A percentile compares a stretch with the other conserved stretches of the same genome.
These are phyloP conservation scores for Eupsilia transversa DNA, from an alignment of 2,888 invertebrate genomes.

Conservation along the genomic window DNA sequence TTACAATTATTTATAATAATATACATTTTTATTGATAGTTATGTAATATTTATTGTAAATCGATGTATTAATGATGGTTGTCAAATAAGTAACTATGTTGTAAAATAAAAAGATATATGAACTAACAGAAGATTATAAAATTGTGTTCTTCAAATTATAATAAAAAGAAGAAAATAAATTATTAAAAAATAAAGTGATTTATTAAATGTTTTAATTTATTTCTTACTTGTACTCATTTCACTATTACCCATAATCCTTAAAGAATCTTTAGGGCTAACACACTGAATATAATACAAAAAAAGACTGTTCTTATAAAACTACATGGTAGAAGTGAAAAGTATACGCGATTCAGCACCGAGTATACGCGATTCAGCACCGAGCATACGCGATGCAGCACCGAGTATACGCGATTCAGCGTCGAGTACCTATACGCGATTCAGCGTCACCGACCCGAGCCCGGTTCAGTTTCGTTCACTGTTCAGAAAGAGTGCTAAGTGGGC, in stretches of 20 bases:
- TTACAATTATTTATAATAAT: slow-evolving; percentile 78
- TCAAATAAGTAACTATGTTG: slow-evolving; percentile 61
- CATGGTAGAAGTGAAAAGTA: not conserved
- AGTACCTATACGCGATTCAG: not conserved
- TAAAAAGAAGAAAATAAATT: slow-evolving; percentile 75
- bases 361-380: not conserved
- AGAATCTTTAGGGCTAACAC: not conserved
- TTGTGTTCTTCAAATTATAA: slow-evolving; percentile 78
- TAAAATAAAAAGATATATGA: slow-evolving; percentile 66
- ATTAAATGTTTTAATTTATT: slow-evolving; percentile 73
- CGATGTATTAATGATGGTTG: slow-evolving; percentile 71
- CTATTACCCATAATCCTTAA: not conserved
- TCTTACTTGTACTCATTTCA: slow-evolving; percentile 44
- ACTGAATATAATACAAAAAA: not conserved
- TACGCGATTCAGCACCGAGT: not conserved
- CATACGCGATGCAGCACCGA: not conserved
- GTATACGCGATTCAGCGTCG: not conserved
- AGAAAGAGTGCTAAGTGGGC: not conserved
- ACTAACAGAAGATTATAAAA: slow-evolving; percentile 75
- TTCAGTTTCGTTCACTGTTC: not conserved
- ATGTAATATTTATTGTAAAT: slow-evolving; percentile 71
- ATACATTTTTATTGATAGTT: slow-evolving; percentile 77
- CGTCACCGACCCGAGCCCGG: not conserved
- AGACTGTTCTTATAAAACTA: not conserved
- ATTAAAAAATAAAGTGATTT: slow-evolving; percentile 78